phyloP scores from a whole-genome alignment of 2,888 invertebrate genomes.

The Nudaria mundana region DNA sequence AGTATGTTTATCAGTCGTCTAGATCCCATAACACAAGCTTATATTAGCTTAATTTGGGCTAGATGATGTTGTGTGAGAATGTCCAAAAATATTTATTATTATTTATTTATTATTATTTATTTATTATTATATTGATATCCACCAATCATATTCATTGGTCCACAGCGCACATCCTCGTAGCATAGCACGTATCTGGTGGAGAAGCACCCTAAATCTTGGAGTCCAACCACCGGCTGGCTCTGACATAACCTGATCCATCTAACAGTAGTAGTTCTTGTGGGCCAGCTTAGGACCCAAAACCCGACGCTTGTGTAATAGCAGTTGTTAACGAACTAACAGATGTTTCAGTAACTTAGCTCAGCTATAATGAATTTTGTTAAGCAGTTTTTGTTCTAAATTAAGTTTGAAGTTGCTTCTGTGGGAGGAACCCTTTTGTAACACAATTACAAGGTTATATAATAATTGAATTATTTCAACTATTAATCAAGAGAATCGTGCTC shows the following conservation, averaged over 20 bases:
- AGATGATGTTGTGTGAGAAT: background rate
- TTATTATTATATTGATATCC: no score
- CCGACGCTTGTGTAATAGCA: no score
- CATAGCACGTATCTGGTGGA: no score
- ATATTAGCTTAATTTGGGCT: no score
- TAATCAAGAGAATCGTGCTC: background rate
- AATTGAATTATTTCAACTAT: background rate
- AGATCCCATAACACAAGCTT: no score
- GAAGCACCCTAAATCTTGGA: no score
- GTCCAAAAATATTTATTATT: background rate
- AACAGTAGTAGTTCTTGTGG: no score
- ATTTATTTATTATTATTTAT: background rate
- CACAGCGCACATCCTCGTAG: no score
- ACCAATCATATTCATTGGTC: no score
- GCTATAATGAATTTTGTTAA: constrained; percentile 16
- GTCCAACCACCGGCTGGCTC: constrained; percentile 3
- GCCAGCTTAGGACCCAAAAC: no score
- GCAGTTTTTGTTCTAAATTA: constrained; percentile 10
- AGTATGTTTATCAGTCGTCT: no score
- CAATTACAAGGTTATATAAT: background rate
- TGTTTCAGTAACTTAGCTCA: constrained; percentile 9
- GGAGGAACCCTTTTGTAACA: background rate
- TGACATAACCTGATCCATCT: no score
- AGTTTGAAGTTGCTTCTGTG: constrained; percentile 3
- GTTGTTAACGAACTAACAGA: constrained; percentile 19